Base-by-base conservation (phyloP, 2,113 vertebrate genomes). In the Xenopus borealis region DNA sequence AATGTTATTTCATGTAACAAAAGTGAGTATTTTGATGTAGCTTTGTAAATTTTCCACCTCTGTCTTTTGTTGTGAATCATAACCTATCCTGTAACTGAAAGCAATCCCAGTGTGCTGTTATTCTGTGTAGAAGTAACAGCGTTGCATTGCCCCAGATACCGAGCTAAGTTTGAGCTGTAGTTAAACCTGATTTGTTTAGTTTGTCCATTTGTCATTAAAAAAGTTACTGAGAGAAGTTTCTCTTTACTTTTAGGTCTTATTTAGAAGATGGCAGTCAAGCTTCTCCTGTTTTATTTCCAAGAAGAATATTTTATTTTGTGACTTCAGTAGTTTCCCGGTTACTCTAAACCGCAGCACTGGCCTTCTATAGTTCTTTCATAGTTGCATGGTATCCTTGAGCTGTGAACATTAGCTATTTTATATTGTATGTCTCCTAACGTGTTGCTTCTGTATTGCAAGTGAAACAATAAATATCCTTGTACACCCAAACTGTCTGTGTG, bases 391-490 rank as follows among this genome's bases (percentile, higher is more conserved):
- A n/a, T 20, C n/a, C 9, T 33, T 47, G 52, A 23, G 20, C 45
- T 58, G 50, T 58, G 62, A 62, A 84, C 12, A 81, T 86, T 89
- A 17, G 85, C 85, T 81, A 80, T 90, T 91, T 92, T 93, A 89
- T 92, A 93, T 86, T 91, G 87, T 91, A 89, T 89, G 88, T 91
- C 88, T 85, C 85, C 87, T 40, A 40, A 40, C 86, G 87, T 84
- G 87, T 91, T 91, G 88, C 82, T 89, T 82, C 86, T 92, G 88
- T 91, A 91, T 80, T 91, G 85, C 74, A 88, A 86, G 82, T 83
- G 85, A 85, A 91, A 89, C 79, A 91, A 91, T 92, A 91, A 92
- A 82, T 90, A 91, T 90, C 88, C 89, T 64, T 86, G 89, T 88
- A 81, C 90, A 89, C 83, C 83, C 17, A 10, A 2, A 62, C 23